phyloP scores from a whole-genome alignment of 2,888 invertebrate genomes.

The Smittia sp. region DNA sequence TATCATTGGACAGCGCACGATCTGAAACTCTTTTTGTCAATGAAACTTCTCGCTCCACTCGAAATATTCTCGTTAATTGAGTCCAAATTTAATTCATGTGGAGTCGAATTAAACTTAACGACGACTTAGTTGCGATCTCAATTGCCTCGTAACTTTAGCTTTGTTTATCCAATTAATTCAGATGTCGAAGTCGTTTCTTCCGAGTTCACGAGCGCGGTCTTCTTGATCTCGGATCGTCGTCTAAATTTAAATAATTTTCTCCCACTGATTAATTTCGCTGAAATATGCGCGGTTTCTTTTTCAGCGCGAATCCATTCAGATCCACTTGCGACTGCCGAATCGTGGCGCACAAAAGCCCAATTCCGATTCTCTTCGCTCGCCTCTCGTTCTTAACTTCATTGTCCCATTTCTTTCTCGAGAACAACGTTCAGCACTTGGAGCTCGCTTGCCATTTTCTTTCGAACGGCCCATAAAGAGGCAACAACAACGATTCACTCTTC shows the following conservation, averaged over 20 bases:
- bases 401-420: constrained; percentile 17
- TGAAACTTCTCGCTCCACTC: not conserved
- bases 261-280: constrained; percentile 4
- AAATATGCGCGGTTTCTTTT: not conserved
- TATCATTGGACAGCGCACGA: not conserved
- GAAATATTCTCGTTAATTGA: not conserved
- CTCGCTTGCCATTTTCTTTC: constrained; percentile 13
- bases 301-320: not conserved
- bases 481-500: constrained; percentile 17
- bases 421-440: not conserved
- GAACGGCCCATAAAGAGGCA: not conserved
- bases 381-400: not conserved
- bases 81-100: not conserved
- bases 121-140: too few species aligned
- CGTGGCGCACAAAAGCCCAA: not conserved
- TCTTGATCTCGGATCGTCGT: not conserved
- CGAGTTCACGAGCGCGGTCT: too few species aligned
- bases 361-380: not conserved
- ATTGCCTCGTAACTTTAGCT: too few species aligned
- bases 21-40: not conserved
- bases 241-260: constrained; percentile 3
- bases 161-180: too few species aligned
- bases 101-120: not conserved
- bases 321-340: not conserved
- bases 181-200: too few species aligned